Base-by-base conservation (phyloP, 1,140 invertebrate genomes). In the Bathynomus jamesi region DNA sequence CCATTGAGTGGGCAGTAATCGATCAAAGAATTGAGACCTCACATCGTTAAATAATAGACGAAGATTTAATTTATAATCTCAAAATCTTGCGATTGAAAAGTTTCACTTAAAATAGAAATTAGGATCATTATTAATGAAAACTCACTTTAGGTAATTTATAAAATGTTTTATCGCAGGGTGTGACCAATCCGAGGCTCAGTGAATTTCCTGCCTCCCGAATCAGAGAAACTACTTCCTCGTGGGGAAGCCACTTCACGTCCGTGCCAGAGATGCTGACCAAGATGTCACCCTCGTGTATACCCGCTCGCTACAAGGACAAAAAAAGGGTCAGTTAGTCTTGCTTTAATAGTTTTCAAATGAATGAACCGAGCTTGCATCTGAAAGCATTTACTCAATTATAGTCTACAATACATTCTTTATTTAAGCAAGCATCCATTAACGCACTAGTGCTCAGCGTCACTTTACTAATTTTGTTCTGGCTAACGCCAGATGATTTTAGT, bases 201-300 rank as follows among this genome's bases (percentile, higher is more conserved):
- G 87, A 85, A 76, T 90, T 87, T 1, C 90, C 91, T 30, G 89
- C 87, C 30, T 87, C 87, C 74, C 92, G 90, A 64, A 97, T 95
- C 27, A 95, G 83, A 2, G 86, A 84, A 0, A 97, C 94, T 25
- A 96, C 93, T 79, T 97, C 91, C 72, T 95, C 93, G 80, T 97
- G 94, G 0, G 89, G 88, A 21, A 91, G 87, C 95, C 95, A 98
- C 82, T 96, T 96, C 0, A 95, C 92, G 81, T 98, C 95, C 74
- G 86, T 86, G n/a, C 91, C 90, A 1, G 89, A 89, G 61, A 98
- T 93, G 7, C 87, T 88, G 0, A 96, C 93, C 68, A 98, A 95
- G 78, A 95, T 94, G 81, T 98, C 95, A 0, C 94, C 94, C 82
- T 95, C 93, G 79, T 93, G 91, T 83, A 97, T 91, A 17, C 94